Base-by-base conservation (phyloP, 1,140 invertebrate genomes). In the Prorops nasuta region DNA sequence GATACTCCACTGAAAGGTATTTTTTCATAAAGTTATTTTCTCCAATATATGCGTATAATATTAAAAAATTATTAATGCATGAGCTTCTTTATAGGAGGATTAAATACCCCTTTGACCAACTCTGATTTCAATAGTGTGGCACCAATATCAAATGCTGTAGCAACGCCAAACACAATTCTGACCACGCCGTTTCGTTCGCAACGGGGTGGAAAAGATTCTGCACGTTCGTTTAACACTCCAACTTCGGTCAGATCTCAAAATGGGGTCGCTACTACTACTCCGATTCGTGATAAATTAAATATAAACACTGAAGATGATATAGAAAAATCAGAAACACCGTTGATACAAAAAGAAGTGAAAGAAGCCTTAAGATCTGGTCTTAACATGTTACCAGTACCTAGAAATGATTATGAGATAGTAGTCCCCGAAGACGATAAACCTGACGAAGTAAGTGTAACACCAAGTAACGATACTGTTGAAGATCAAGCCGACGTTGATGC, bases 391-490 rank as follows among this genome's bases (percentile, higher is more conserved):
- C 98, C 97, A 3, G 69, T 83, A 19, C 97, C 98, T 0, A 88
- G 90, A 51, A 98, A 99, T 74, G 96, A 99, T 77, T 99, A 96
- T 77, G 96, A 99, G 78, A 97, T 99, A 68, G 94, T 98, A 34
- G 89, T 98, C 8, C 93, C 94, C 0, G 92, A 96, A 52, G 84
- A 90, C 31, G 91, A 95, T 58, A 78, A 82, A 18, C 80, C 80
- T 10, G 83, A 83, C 47, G 79, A 79, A 2, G 77, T 78, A 22
- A 70, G 60, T 0, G 56, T 77, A 12, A 60, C 70, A 0, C 62
- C 79, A 4, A 56, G 70, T 6, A 68, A 70, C n/a, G 63, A 78
- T 7, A 67, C 78, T 1, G 66, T 87, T 1, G 88, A 92, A 63
- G 92, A 96, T 77, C 94, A 97, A 74, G 90, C 93, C 0, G 95